Base-by-base conservation (phyloP, 2,113 vertebrate species). In the Coryphaenoides rupestris region DNA sequence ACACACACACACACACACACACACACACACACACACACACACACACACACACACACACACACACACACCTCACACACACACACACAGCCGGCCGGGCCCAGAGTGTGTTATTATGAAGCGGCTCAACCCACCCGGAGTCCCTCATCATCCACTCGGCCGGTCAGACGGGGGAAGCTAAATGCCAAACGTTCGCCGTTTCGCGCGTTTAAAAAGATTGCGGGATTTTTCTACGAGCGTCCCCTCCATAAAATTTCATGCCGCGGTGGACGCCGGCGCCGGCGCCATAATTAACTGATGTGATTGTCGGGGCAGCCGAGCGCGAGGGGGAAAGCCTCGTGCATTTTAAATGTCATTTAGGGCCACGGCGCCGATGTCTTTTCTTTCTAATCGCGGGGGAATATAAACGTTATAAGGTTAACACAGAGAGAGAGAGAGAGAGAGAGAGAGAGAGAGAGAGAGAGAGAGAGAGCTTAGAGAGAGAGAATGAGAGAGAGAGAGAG, bases 281-380 rank as follows among this genome's bases (percentile, higher is more conserved):
- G 65, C 19, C 84, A 82, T 90, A 87, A 90, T 89, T 89, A 89
- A 89, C 80, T 87, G 74, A 81, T 79, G 71, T 68, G 80, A 83
- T 72, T 81, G 65, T 89, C 85, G 81, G 88, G 73, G 66, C 80
- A 75, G 72, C 74, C 73, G 81, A 87, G 86, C 61, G 72, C 73
- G 81, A 80, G 84, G 84, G 77, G 33, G 69, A 80, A 88, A 72
- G 74, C 68, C 60, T 62, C 58, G n/a, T 69, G 71, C 73, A 69
- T 80, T 83, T n/a, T 70, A 89, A 91, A 87, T 88, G 89, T 89
- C 83, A 90, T 74, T 73, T 75, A 63, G 67, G 68, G 52, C 54
- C 28, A 33, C 70, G 78, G 66, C 78, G 84, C 81, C 80, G 65
- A 85, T 80, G 74, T 74, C 60, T 73, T 76, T 83, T 85, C 81